A percentile compares a stretch with the other conserved stretches of the same genome.
Conservation (phyloP, 2,888 invertebrate species). For the Troides helena region DNA sequence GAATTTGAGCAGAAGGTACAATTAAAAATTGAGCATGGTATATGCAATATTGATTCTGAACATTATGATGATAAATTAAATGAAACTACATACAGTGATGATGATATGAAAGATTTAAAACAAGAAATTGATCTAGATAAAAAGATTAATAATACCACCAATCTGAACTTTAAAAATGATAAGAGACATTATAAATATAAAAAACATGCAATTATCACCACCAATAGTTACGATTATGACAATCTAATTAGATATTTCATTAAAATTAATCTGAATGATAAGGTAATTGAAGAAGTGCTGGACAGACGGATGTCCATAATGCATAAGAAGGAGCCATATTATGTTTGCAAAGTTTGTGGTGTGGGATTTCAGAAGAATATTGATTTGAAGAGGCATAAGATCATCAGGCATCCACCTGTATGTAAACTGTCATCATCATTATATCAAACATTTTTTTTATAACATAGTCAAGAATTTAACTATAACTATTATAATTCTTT, state of each 20-base stretch:
- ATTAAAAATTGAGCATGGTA: constrained; percentile 9
- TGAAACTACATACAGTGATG: constrained; percentile 13
- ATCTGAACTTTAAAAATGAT: constrained; percentile 23
- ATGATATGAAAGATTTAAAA: constrained; percentile 12
- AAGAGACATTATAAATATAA: constrained; percentile 14
- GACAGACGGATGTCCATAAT: constrained; percentile 30
- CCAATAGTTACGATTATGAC: constrained; percentile 29
- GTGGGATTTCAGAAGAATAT: constrained; percentile 36
- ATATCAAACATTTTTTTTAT: too few species aligned
- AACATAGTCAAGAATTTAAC: too few species aligned
- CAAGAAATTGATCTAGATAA: neutral
- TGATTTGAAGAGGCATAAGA: constrained; percentile 44
- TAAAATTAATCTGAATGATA: constrained; percentile 35
- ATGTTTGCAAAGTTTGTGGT: constrained; percentile 33
- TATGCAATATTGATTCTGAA: neutral
- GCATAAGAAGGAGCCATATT: constrained; percentile 12
- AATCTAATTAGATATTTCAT: constrained; percentile 35
- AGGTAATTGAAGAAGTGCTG: constrained; percentile 39
- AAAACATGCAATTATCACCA: constrained; percentile 22
- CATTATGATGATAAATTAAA: constrained; percentile 5
- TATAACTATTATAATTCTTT: too few species aligned
- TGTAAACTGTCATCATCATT: constrained; percentile 2
- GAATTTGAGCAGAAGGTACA: neutral
- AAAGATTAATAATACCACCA: neutral
- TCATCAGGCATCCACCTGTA: constrained; percentile 46